Conservation (phyloP, 1,140 invertebrate genomes). For the Olivierus martensii region DNA sequence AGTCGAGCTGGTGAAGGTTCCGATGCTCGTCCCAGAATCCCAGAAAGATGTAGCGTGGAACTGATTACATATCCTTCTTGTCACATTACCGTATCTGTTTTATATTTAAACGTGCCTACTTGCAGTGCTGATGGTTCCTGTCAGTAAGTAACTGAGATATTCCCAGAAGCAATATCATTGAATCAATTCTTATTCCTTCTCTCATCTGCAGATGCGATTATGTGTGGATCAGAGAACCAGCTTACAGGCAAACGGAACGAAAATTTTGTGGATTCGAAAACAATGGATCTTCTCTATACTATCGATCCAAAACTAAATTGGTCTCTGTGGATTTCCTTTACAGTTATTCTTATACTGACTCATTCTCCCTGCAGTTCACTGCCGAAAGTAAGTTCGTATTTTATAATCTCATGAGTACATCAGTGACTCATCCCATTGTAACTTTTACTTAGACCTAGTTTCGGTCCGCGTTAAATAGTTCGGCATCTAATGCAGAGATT, state of each 20-base stretch:
- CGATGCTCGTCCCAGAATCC: no score
- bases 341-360: slow-evolving; percentile 43
- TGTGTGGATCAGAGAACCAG: slow-evolving; percentile 50
- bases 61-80: slow-evolving; percentile 55
- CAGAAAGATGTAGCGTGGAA: slow-evolving; percentile 41
- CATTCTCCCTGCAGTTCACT: slow-evolving; percentile 48
- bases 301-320: slow-evolving; percentile 45
- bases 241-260: slow-evolving; percentile 41
- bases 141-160: no score
- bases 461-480: no score
- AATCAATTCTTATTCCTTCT: neutral
- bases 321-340: slow-evolving; percentile 46
- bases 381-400: slow-evolving; percentile 51
- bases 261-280: slow-evolving; percentile 15
- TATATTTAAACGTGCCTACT: slow-evolving; percentile 29
- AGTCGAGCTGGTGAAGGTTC: neutral
- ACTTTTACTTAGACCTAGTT: no score
- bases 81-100: slow-evolving; percentile 45
- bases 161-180: no score
- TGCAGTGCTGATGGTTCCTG: slow-evolving; percentile 16
- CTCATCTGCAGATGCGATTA: slow-evolving; percentile 42
- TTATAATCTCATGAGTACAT: no score
- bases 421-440: no score
- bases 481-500: no score
- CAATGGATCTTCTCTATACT: slow-evolving; percentile 29